Evolutionary conservation across 1,140 invertebrate species (phyloP), one percentile per base, ranked within the genome.

Genomic region (Mesaphorura yosii): DNA sequence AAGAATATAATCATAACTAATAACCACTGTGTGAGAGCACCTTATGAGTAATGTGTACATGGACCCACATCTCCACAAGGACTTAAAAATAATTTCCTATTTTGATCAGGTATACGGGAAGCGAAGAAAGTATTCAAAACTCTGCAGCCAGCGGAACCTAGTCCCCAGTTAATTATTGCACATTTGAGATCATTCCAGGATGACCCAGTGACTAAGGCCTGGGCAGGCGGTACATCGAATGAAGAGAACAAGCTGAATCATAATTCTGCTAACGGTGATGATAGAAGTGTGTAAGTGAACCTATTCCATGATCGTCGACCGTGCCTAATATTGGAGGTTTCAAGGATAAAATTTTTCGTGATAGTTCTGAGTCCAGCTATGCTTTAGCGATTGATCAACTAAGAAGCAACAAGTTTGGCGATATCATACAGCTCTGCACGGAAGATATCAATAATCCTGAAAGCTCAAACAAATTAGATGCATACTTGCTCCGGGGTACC

Each of bases 31-130:
- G n/a, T n/a, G n/a, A n/a, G 72, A 79, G 39, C 78, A 83, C 69
- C 78, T 78, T 12, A 76, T 88, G 60, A 70, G 76, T 54, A 79
- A 73, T 22, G 76, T 79, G 63, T 73, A 77, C n/a, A n/a, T n/a
- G n/a, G n/a, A 60, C 79, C 84, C 10, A 67, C 80, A 1, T 78
- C 88, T 70, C 87, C 88, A 14, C 90, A 88, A 0, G 79, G 81
- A 57, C 78, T 84, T 67, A 89, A 88, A 64, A 82, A 92, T 22
- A 82, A 79, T 60, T 84, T 80, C 15, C 93, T 59, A 26, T 26
- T 59, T 12, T 20, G 52, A 69, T 76, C 79, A 48, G 78, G 82
- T 59, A 88, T 92, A 72, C 88, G 86, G 4, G 75, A 88, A 50
- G 39, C 45, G 6, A 53, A 48, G 19, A 53, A 51, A 20, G n/a